Conservation (phyloP, 2,797 vertebrate genomes). For the Clangula hyemalis region DNA sequence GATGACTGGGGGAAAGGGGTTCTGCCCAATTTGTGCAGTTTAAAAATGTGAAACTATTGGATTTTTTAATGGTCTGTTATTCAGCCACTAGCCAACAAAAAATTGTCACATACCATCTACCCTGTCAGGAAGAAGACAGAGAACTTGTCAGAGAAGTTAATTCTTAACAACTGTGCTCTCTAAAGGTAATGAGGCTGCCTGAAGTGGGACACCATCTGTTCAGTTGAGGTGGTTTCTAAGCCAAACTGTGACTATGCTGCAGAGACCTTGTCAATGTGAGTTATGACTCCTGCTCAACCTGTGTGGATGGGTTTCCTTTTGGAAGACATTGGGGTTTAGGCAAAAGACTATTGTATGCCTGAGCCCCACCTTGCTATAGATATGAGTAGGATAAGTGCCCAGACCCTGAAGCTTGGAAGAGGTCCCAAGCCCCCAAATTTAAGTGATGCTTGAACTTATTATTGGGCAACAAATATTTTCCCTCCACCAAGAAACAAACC, state of each 20-base stretch:
- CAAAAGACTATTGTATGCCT: background rate
- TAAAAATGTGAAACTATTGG: background rate
- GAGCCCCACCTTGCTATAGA: fast-evolving
- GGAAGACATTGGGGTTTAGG: background rate
- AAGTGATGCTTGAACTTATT: background rate
- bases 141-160: background rate
- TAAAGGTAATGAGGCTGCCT: background rate
- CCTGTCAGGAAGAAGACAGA: background rate
- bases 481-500: background rate
- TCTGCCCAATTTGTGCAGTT: background rate
- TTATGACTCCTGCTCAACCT: background rate
- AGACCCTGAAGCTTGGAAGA: background rate
- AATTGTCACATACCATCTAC: background rate
- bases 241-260: background rate
- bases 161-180: background rate
- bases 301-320: background rate
- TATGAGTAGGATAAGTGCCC: background rate
- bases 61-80: background rate
- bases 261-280: background rate
- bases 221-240: background rate
- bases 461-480: background rate
- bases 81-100: background rate
- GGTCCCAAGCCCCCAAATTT: background rate
- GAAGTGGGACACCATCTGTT: slow-evolving; percentile 5
- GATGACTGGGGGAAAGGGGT: background rate